These are phyloP conservation scores for Endotricha flammealis DNA, from an alignment of 2,888 invertebrate species.

Conservation along the genomic window DNA sequence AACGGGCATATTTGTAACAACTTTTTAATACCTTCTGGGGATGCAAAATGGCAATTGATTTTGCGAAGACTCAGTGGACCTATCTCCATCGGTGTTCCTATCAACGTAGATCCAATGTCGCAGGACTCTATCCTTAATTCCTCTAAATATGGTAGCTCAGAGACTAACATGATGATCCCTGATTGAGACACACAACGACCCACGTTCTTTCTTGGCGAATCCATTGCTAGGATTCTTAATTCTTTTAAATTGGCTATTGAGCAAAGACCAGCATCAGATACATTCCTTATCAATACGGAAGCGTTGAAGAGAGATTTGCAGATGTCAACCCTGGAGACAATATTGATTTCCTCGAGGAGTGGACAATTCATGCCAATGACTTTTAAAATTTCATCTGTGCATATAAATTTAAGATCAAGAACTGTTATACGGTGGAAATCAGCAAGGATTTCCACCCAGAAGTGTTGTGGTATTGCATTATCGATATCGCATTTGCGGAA, in stretches of 20 bases:
- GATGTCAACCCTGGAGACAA: slow-evolving; percentile 68
- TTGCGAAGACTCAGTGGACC: slow-evolving; percentile 63
- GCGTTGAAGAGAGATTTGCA: slow-evolving; percentile 70
- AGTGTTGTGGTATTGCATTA: slow-evolving; percentile 58
- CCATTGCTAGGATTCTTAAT: slow-evolving; percentile 61
- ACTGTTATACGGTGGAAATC: slow-evolving; percentile 55
- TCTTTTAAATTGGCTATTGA: slow-evolving; percentile 57
- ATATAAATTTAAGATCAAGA: slow-evolving; percentile 70
- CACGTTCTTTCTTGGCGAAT: slow-evolving; percentile 68
- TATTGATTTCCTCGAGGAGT: slow-evolving; percentile 65
- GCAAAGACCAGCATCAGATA: slow-evolving; percentile 62
- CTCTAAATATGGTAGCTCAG: slow-evolving; percentile 59
- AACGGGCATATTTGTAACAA: slow-evolving; percentile 64
- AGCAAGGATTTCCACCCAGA: slow-evolving; percentile 60
- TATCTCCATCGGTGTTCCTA: slow-evolving; percentile 48
- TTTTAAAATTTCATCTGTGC: slow-evolving; percentile 70
- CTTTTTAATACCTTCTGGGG: slow-evolving; percentile 60
- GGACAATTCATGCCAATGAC: slow-evolving; percentile 56
- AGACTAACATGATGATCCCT: slow-evolving; percentile 61
- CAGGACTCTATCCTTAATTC: slow-evolving; percentile 70
- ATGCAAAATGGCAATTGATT: slow-evolving; percentile 68
- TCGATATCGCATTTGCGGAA: slow-evolving; percentile 70
- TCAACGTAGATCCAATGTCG: slow-evolving; percentile 68
- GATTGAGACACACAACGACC: slow-evolving; percentile 67
- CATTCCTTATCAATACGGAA: slow-evolving; percentile 65